Conservation (phyloP, 2,888 invertebrate species). For the Lasioglossum figueresi region DNA sequence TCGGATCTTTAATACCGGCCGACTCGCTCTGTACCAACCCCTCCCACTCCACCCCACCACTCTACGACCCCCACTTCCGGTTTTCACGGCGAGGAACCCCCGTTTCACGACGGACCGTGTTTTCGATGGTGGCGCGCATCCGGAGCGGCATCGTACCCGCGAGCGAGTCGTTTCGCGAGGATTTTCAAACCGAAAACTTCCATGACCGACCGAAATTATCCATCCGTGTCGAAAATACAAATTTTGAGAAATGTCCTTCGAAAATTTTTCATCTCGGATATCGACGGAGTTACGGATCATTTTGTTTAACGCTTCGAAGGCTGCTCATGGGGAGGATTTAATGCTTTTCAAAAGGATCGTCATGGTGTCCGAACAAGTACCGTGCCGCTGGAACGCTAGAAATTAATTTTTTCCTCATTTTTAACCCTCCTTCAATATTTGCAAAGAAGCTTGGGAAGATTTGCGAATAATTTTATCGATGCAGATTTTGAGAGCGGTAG, state of each 20-base stretch:
- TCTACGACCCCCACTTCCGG: not conserved
- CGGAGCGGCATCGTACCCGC: not conserved
- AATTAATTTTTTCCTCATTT: too few species aligned
- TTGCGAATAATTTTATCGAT: too few species aligned
- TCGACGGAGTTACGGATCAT: not conserved
- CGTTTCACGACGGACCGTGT: not conserved
- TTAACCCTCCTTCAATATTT: too few species aligned
- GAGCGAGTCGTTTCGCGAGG: not conserved
- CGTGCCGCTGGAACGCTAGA: too few species aligned
- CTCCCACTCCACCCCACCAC: too few species aligned
- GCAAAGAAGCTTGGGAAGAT: too few species aligned
- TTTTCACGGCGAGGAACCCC: not conserved
- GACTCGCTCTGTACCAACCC: not conserved
- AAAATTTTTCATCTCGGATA: not conserved
- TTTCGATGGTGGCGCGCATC: not conserved
- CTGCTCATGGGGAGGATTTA: too few species aligned
- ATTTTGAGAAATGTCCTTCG: not conserved
- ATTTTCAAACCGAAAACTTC: not conserved
- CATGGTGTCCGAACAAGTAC: too few species aligned
- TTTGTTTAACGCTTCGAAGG: not conserved
- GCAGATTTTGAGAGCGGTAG: too few species aligned
- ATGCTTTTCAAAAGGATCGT: too few species aligned
- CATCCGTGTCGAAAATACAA: not conserved
- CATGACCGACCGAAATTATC: not conserved
- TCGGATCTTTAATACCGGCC: constrained; percentile 25